phyloP scores from a whole-genome alignment of 2,797 vertebrate species.

The Microhierax caerulescens region DNA sequence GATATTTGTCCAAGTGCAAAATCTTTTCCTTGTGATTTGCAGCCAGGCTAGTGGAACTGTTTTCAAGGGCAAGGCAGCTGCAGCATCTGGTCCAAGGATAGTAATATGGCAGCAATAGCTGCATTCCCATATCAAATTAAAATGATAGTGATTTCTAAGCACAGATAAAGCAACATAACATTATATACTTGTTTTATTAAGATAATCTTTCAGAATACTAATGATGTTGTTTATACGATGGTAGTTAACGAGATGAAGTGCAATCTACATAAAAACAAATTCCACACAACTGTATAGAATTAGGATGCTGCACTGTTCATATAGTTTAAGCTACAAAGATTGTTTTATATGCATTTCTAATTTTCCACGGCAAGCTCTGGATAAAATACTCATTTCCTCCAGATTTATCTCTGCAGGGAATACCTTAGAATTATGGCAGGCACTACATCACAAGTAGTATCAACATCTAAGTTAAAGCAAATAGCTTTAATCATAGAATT shows the following conservation, averaged over 20 bases:
- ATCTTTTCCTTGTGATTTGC: neutral
- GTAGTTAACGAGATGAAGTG: neutral
- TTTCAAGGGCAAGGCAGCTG: neutral
- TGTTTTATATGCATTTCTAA: slow-evolving; percentile 1
- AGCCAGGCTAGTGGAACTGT: neutral
- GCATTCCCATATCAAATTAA: neutral
- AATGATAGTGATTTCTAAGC: neutral
- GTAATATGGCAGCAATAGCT: neutral
- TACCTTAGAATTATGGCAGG: slow-evolving; percentile 2
- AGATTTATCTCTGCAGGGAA: slow-evolving; percentile 30
- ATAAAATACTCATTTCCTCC: slow-evolving; percentile 31
- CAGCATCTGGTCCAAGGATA: neutral
- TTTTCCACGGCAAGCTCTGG: neutral
- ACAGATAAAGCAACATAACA: neutral
- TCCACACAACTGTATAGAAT: neutral
- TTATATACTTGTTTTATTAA: neutral
- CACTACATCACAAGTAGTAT: neutral
- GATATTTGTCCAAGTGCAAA: neutral
- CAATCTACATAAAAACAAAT: neutral
- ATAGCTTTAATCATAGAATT: slow-evolving; percentile 35
- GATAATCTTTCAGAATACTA: neutral
- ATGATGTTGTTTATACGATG: neutral
- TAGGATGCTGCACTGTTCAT: neutral
- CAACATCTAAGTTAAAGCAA: slow-evolving; percentile 39
- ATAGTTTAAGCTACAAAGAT: neutral